Conservation (phyloP, 2,113 vertebrate genomes). For the Emydura subglobosa region DNA sequence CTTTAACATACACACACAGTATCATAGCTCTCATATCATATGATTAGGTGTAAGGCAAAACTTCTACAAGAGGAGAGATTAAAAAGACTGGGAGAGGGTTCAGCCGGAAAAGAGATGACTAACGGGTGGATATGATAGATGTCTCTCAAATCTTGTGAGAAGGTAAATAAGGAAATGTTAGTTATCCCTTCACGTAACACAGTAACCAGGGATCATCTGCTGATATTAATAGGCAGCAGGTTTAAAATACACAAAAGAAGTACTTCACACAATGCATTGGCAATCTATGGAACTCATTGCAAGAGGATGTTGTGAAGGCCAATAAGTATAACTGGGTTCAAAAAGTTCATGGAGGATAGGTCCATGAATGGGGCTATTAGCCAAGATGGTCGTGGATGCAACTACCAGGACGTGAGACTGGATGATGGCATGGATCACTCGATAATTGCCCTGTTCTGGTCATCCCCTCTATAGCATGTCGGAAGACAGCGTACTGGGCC, state of each 20-base stretch:
- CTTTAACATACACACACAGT: neutral
- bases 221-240: neutral
- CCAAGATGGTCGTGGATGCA: neutral
- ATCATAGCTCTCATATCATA: neutral
- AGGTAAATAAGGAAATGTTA: neutral
- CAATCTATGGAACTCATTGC: neutral
- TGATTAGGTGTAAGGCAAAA: neutral
- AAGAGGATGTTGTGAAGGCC: neutral
- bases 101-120: neutral
- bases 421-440: too few relatives aligned
- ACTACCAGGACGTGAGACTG: neutral
- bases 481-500: neutral
- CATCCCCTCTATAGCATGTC: neutral
- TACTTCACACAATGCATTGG: neutral
- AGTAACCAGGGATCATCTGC: neutral
- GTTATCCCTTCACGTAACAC: neutral
- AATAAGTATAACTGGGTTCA: neutral
- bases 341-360: neutral
- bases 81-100: neutral
- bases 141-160: neutral
- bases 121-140: neutral
- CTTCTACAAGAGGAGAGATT: neutral
- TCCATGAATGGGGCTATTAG: neutral
- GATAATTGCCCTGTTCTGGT: too few relatives aligned
- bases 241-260: neutral